phyloP scores from a whole-genome alignment of 2,797 vertebrate genomes.

The Sebastes variabilis region DNA sequence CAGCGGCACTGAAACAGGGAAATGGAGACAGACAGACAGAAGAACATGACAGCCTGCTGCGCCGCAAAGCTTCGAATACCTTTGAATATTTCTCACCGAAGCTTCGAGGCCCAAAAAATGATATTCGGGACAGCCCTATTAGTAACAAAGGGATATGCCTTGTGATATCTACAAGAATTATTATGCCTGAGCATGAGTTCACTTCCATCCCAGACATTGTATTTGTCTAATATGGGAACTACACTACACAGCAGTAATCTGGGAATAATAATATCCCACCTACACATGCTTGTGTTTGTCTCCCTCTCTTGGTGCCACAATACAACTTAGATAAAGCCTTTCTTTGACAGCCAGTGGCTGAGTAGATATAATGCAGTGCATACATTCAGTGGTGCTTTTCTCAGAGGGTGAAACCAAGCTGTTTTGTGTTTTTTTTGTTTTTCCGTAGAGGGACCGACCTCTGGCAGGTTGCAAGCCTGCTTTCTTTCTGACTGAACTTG shows the following conservation, averaged over 20 bases:
- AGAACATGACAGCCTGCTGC: too few species aligned
- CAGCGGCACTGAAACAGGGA: too few species aligned
- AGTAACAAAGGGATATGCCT: not conserved
- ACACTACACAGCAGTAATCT: not conserved
- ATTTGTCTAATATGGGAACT: conserved; percentile 1
- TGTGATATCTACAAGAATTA: not conserved
- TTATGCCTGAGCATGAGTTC: not conserved
- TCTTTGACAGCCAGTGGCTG: not conserved
- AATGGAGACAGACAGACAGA: too few species aligned
- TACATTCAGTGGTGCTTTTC: conserved; percentile 2
- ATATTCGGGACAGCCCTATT: too few species aligned
- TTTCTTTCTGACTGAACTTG: conserved; percentile 59
- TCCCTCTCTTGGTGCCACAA: conserved; percentile 43
- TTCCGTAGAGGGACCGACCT: conserved; percentile 28
- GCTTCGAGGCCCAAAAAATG: too few species aligned
- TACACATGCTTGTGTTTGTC: conserved; percentile 44
- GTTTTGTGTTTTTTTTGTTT: conserved; percentile 23
- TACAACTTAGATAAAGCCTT: conserved; percentile 1
- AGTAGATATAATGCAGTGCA: conserved; percentile 7
- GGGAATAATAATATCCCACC: not conserved
- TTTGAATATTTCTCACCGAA: too few species aligned
- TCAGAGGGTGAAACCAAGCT: conserved; percentile 2
- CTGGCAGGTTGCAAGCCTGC: conserved; percentile 30
- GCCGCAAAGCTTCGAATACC: too few species aligned
- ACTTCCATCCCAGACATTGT: not conserved